These are phyloP conservation scores for Neotoma lepida DNA, from an alignment of 2,113 vertebrate species.

Conservation along the genomic window DNA sequence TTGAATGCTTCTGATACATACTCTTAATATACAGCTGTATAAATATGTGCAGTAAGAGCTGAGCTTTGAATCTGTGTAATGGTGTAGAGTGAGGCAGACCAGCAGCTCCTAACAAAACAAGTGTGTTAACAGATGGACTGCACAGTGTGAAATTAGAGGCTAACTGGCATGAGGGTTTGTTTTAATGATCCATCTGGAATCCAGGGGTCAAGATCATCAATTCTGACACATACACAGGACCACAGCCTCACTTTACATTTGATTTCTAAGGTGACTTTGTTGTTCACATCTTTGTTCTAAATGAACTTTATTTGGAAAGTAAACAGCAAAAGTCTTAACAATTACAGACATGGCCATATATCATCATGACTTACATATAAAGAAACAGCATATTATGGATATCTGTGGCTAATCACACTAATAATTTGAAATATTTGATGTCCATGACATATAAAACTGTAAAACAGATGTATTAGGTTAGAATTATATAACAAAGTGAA, in stretches of 20 bases:
- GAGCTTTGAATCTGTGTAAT: conserved; percentile 35
- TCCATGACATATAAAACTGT: not conserved
- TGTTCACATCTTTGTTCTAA: not conserved
- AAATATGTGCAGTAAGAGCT: not conserved
- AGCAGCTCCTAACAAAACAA: conserved; percentile 43
- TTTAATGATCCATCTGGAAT: conserved; percentile 77
- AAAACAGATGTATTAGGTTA: not conserved
- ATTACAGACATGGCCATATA: not conserved
- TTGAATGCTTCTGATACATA: conserved; percentile 38
- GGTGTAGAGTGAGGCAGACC: conserved; percentile 2
- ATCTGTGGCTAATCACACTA: conserved; percentile 8
- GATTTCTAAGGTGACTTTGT: conserved; percentile 67
- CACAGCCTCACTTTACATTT: conserved; percentile 52
- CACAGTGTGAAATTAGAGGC: conserved; percentile 76
- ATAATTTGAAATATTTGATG: conserved; percentile 15
- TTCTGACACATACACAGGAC: conserved; percentile 53
- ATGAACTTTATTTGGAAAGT: not conserved
- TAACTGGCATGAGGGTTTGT: conserved; percentile 64
- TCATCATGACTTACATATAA: not conserved
- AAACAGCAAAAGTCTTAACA: not conserved
- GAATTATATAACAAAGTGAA: not conserved
- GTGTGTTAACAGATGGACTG: conserved; percentile 72
- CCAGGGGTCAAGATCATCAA: conserved; percentile 76
- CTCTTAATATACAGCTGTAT: not conserved
- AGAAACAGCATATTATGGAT: not conserved